Conservation (phyloP, 2,113 vertebrate genomes). For the Trichechus manatus region DNA sequence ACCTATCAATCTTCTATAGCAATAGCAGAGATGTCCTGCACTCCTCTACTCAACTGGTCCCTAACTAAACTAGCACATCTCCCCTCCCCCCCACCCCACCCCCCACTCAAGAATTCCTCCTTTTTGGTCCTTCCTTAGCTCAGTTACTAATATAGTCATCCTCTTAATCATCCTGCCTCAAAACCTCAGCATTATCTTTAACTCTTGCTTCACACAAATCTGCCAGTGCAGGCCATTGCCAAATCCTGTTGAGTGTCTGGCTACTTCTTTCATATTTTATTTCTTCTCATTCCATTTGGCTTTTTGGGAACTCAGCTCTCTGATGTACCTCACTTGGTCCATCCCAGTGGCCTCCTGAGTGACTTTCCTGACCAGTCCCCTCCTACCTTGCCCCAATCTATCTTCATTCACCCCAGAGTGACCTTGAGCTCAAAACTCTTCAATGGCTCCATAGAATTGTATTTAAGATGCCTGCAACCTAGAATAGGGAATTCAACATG, state of each 20-base stretch:
- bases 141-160: not conserved
- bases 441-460: fast-evolving
- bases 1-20: not conserved
- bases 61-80: not conserved
- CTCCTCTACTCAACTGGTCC: not conserved
- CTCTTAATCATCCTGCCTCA: not conserved
- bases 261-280: not conserved
- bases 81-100: not conserved
- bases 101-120: not conserved
- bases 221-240: fast-evolving
- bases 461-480: fast-evolving
- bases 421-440: not conserved
- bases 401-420: not conserved
- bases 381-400: fast-evolving
- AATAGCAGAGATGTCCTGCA: too few species aligned
- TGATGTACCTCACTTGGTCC: not conserved
- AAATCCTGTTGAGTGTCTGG: not conserved
- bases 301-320: not conserved
- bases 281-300: not conserved
- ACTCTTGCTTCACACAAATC: not conserved
- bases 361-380: not conserved
- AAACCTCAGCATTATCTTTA: too few species aligned
- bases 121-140: not conserved
- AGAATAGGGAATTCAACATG: not conserved
- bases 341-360: not conserved